Evolutionary conservation across 1,140 invertebrate genomes (phyloP).

Genomic region (Solenopsis fugax): DNA sequence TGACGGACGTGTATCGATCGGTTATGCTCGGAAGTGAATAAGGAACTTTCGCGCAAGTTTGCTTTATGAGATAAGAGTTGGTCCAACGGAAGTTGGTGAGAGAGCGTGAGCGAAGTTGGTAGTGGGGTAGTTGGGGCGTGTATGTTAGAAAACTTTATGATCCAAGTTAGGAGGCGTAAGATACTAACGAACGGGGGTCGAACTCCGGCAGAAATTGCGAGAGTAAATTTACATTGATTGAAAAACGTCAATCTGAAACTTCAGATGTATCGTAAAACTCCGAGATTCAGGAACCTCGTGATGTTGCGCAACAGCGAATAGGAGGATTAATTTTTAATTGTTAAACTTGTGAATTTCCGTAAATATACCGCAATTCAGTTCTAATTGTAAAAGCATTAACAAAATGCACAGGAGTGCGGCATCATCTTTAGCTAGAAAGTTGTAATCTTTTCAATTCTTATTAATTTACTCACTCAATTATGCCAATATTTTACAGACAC

Average conservation of each 20-base stretch:
- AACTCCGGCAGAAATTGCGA: background rate
- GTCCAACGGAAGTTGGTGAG: background rate
- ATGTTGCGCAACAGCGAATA: background rate
- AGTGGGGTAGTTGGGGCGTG: background rate
- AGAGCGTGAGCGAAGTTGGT: conserved; percentile 1
- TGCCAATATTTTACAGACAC: background rate
- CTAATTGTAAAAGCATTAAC: background rate
- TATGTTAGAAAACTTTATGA: conserved; percentile 7
- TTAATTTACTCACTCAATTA: background rate
- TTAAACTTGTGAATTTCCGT: background rate
- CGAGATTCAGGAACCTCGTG: background rate
- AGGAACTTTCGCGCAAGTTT: conserved; percentile 16
- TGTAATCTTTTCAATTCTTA: background rate
- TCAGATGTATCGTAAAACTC: background rate
- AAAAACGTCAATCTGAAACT: background rate
- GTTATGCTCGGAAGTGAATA: background rate
- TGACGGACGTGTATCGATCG: conserved; percentile 2
- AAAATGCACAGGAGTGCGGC: background rate
- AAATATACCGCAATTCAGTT: background rate
- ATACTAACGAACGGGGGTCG: conserved; percentile 14
- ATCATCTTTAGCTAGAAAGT: background rate
- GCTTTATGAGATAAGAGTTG: conserved; percentile 27
- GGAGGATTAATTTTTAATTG: background rate
- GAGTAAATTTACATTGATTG: background rate
- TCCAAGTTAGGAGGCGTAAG: background rate